A percentile compares a stretch with the other conserved stretches of the same genome.
phyloP scores from a whole-genome alignment of 2,113 vertebrate species.

The Lepisosteus osseus region DNA sequence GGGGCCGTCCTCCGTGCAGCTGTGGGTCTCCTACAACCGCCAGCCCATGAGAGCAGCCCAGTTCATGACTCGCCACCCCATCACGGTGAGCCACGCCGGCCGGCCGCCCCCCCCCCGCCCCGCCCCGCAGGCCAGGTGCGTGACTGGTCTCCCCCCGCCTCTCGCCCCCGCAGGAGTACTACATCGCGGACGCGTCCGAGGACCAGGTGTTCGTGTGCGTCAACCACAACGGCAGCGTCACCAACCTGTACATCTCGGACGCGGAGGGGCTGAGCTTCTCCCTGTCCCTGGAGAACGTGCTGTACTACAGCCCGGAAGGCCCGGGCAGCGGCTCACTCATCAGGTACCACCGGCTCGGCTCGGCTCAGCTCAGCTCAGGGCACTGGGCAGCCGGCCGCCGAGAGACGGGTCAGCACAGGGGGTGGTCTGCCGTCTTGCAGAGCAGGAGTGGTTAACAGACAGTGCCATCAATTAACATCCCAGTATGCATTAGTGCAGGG shows the following conservation, averaged over 20 bases:
- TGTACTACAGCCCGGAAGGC: conserved; percentile 90
- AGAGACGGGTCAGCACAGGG: too few relatives aligned
- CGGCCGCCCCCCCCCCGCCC: too few relatives aligned
- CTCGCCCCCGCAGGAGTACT: conserved; percentile 79
- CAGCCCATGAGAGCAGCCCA: conserved; percentile 88
- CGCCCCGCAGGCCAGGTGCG: neutral
- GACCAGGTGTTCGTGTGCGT: conserved; percentile 97
- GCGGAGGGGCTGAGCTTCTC: conserved; percentile 89
- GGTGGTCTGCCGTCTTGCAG: too few relatives aligned
- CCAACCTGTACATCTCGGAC: conserved; percentile 95
- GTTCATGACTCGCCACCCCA: conserved; percentile 89
- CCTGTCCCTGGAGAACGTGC: conserved; percentile 85
- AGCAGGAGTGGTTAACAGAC: too few relatives aligned
- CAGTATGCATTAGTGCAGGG: too few relatives aligned
- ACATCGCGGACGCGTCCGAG: conserved; percentile 89
- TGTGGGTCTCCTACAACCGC: conserved; percentile 97
- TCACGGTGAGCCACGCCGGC: conserved; percentile 74
- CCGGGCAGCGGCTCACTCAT: conserved; percentile 87
- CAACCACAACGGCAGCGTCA: conserved; percentile 86
- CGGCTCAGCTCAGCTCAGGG: too few relatives aligned
- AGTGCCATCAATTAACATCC: too few relatives aligned
- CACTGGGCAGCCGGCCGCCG: too few relatives aligned
- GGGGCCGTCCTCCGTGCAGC: conserved; percentile 77
- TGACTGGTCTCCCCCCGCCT: neutral
- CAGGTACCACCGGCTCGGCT: conserved; percentile 62